A percentile compares a stretch with the other conserved stretches of the same genome.
These are phyloP conservation scores for Laothoe populi DNA, from an alignment of 2,888 invertebrate genomes.

Conservation along the genomic window DNA sequence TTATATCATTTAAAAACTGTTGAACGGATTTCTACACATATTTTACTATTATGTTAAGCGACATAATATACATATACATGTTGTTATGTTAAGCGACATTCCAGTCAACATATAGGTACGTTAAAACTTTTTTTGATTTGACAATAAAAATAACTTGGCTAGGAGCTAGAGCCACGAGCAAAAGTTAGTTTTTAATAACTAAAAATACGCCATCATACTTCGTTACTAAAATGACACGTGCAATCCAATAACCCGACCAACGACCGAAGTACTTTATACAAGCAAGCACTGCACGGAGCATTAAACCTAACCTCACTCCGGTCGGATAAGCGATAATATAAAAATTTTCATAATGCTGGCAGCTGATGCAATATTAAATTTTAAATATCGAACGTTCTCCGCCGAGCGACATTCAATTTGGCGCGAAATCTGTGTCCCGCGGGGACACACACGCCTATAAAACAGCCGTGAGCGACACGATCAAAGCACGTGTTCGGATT, in stretches of 20 bases:
- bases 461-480: constrained; percentile 49
- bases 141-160: no score
- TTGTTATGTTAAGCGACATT: no score
- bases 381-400: constrained; percentile 75
- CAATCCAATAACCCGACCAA: constrained; percentile 16
- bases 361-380: constrained; percentile 81
- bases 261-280: constrained; percentile 7
- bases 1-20: no score
- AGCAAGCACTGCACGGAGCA: constrained; percentile 4
- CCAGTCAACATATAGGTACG: no score
- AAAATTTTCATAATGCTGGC: constrained; percentile 74
- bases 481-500: constrained; percentile 30
- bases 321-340: constrained; percentile 41
- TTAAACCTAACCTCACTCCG: constrained; percentile 25
- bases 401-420: constrained; percentile 63
- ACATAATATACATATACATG: no score
- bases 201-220: no score
- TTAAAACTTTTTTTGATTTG: no score
- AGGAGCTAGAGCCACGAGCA: no score
- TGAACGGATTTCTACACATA: no score
- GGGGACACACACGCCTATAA: constrained; percentile 55
- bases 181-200: no score
- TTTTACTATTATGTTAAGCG: no score
- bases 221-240: not conserved
- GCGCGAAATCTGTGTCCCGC: constrained; percentile 64